A percentile compares a stretch with the other conserved stretches of the same genome.
Conservation (phyloP, 2,113 vertebrate species). For the Pelecanoides urinatrix region DNA sequence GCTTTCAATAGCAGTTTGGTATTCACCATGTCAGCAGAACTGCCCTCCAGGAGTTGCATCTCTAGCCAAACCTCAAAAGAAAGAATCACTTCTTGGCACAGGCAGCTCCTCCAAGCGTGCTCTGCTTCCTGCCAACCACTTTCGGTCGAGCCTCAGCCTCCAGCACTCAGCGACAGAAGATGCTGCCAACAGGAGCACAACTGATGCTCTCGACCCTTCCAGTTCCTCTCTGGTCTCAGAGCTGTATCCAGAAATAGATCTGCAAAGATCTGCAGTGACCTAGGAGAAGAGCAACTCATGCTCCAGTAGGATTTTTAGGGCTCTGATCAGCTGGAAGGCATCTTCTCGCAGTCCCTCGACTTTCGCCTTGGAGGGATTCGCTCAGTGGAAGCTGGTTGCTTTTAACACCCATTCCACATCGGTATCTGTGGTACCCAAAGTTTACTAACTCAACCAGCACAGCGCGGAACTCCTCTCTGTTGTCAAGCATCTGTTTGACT, state of each 20-base stretch:
- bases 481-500: neutral
- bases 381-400: neutral
- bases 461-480: neutral
- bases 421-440: rapidly evolving
- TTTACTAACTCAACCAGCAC: neutral
- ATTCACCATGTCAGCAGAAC: neutral
- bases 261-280: neutral
- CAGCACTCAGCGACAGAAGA: neutral
- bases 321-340: neutral
- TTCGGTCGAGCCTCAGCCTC: neutral
- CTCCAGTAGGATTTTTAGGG: neutral
- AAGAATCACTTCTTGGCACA: neutral
- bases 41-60: neutral
- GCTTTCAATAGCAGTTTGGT: neutral
- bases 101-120: neutral
- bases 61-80: conserved; percentile 4
- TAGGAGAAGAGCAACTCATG: neutral
- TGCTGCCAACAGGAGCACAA: neutral
- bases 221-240: neutral
- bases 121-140: neutral
- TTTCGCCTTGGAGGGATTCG: neutral
- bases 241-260: neutral
- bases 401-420: neutral
- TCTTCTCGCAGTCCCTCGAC: neutral
- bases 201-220: neutral